Base-by-base conservation (phyloP, 2,888 invertebrate genomes). In the Amiota communis region DNA sequence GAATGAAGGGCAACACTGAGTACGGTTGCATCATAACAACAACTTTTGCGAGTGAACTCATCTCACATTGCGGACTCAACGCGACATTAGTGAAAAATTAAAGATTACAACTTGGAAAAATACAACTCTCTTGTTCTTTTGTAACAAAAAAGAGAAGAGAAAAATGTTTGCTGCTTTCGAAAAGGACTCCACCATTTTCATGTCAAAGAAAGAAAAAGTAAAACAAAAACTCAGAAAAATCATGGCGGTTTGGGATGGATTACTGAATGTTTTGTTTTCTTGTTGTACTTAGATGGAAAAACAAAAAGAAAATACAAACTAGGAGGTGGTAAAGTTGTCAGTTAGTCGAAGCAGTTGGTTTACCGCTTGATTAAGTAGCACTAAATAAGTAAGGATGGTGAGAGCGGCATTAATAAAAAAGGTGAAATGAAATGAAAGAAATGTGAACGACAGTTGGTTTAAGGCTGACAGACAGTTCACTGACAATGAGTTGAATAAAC, bases 21-120 rank as follows among this genome's bases (percentile, higher is more conserved):
- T 6, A 36, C 2, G 36, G 6, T 36, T 36, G 36, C 36, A 36
- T 36, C n/a, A n/a, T n/a, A n/a, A 36, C 6, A 36, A 36, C 36
- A 36, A 36, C 36, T 36, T 36, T 36, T 36, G 36, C 36, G 6
- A 51, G n/a, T 51, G 4, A 51, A 51, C 51, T 51, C 51, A 2
- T 51, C n/a, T 51, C n/a, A 57, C 20, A 17, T 57, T 57, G 57
- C 11, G 13, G 17, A 15, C 15, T 23, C 13, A 46, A 13, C 57
- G 63, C 68, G 72, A 72, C 71, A 73, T 73, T 77, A 77, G 75
- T 74, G 77, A 70, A 74, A 74, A 76, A 75, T 75, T 77, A 75
- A 77, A 73, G 75, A 71, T 59, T 59, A 11, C 11, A 17, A 46
- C 63, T 11, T 63, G 36, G 12, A 36, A 63, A 63, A 36, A 13